These are phyloP conservation scores for Panthera uncia DNA, from an alignment of 2,113 vertebrate genomes.

Conservation along the genomic window DNA sequence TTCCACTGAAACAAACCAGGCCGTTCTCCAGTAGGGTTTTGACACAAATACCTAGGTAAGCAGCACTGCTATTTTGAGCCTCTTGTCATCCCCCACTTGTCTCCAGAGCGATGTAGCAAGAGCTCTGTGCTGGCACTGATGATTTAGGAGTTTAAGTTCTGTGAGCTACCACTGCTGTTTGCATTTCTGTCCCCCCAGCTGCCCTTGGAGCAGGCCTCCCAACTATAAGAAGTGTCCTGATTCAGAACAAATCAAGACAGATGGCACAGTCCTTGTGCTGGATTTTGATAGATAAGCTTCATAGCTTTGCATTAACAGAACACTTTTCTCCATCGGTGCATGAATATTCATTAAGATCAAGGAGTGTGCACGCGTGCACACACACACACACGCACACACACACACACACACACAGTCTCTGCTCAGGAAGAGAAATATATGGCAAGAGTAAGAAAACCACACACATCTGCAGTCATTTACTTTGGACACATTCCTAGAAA, in stretches of 20 bases:
- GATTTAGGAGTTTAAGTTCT: conserved; percentile 37
- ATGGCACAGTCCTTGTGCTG: not conserved
- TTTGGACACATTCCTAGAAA: conserved; percentile 40
- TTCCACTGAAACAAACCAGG: conserved; percentile 35
- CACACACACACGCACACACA: not conserved
- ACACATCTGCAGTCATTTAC: not conserved
- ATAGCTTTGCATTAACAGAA: not conserved
- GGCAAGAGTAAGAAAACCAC: not conserved
- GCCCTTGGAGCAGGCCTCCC: not conserved
- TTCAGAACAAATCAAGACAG: not conserved
- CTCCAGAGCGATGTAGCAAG: conserved; percentile 17
- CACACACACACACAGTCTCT: not conserved
- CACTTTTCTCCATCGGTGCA: not conserved
- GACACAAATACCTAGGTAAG: conserved; percentile 46
- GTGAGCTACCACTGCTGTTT: not conserved
- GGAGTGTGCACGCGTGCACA: not conserved
- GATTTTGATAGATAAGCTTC: not conserved
- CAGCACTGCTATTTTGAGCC: conserved; percentile 22
- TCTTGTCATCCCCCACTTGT: conserved; percentile 50
- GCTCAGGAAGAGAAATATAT: not conserved
- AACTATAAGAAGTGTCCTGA: not conserved
- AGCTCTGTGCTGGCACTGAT: not conserved
- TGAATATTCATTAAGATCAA: conserved; percentile 26
- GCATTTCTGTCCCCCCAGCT: not conserved
- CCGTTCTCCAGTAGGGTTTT: conserved; percentile 24